Conservation (phyloP, 2,888 invertebrate species). For the Rhagophthalmus giganteus region DNA sequence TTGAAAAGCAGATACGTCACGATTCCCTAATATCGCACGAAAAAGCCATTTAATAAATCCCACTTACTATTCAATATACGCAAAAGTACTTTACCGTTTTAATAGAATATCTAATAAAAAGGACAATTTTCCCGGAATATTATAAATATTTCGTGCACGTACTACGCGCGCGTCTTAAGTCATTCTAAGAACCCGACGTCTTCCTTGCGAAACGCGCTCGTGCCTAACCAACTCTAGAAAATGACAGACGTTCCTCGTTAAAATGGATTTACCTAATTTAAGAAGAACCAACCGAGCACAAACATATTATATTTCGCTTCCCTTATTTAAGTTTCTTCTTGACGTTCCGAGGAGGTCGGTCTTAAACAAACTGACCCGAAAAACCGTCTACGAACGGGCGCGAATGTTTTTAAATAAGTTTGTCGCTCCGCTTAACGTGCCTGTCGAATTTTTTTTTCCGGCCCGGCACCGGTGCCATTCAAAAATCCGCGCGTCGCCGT, state of each 20-base stretch:
- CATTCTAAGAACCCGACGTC: too few species aligned
- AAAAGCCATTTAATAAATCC: conserved; percentile 6
- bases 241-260: background rate
- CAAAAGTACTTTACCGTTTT: background rate
- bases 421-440: too few species aligned
- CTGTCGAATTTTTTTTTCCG: too few species aligned
- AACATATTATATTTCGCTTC: too few species aligned
- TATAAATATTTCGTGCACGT: background rate
- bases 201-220: background rate
- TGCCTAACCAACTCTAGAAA: background rate
- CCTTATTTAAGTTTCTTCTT: too few species aligned
- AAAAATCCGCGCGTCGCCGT: too few species aligned
- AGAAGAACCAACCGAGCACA: background rate
- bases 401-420: too few species aligned
- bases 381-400: too few species aligned
- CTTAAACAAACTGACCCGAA: too few species aligned
- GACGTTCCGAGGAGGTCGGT: too few species aligned
- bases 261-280: background rate
- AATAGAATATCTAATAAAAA: conserved; percentile 1
- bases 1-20: conserved; percentile 15
- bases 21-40: conserved; percentile 3
- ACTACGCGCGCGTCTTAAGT: too few species aligned
- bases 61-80: conserved; percentile 6
- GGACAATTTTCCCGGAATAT: background rate
- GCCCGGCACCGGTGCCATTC: too few species aligned